These are phyloP conservation scores for Aporophyla lueneburgensis DNA, from an alignment of 2,888 invertebrate species.

Conservation along the genomic window DNA sequence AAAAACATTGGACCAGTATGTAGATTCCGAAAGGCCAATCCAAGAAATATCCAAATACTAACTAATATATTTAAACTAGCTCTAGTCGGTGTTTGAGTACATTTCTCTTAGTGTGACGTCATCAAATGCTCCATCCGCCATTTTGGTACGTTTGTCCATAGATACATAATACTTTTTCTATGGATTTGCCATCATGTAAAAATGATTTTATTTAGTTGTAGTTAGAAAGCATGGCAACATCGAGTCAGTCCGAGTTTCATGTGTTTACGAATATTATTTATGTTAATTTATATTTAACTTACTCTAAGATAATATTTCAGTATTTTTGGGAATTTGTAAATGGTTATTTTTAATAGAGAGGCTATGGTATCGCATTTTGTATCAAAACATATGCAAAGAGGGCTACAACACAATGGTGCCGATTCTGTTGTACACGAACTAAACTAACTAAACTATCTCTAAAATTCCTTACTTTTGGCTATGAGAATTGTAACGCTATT, in stretches of 20 bases:
- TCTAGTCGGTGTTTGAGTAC: constrained; percentile 36
- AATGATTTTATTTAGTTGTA: constrained; percentile 57
- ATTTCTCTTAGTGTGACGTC: constrained; percentile 18
- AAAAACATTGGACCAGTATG: constrained; percentile 25
- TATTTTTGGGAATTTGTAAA: constrained; percentile 57
- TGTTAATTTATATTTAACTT: constrained; percentile 55
- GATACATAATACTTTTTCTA: not conserved
- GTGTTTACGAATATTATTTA: constrained; percentile 51
- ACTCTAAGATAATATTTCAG: constrained; percentile 48
- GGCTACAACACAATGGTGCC: not conserved
- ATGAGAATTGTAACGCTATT: no score
- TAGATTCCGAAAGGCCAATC: not conserved
- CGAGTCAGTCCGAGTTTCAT: constrained; percentile 30
- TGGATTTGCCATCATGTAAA: constrained; percentile 68
- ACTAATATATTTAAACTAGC: constrained; percentile 18
- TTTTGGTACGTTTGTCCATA: constrained; percentile 61
- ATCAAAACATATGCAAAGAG: constrained; percentile 21
- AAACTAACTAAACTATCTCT: no score
- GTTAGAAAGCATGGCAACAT: constrained; percentile 27
- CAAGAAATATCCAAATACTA: constrained; percentile 1
- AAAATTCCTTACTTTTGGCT: no score
- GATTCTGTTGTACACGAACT: no score
- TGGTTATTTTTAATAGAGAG: constrained; percentile 22
- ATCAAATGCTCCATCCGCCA: constrained; percentile 75
- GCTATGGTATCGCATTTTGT: constrained; percentile 50